A percentile compares a stretch with the other conserved stretches of the same genome.
Evolutionary conservation across 1,140 invertebrate species (phyloP).

Genomic region (Sycobia sp.): DNA sequence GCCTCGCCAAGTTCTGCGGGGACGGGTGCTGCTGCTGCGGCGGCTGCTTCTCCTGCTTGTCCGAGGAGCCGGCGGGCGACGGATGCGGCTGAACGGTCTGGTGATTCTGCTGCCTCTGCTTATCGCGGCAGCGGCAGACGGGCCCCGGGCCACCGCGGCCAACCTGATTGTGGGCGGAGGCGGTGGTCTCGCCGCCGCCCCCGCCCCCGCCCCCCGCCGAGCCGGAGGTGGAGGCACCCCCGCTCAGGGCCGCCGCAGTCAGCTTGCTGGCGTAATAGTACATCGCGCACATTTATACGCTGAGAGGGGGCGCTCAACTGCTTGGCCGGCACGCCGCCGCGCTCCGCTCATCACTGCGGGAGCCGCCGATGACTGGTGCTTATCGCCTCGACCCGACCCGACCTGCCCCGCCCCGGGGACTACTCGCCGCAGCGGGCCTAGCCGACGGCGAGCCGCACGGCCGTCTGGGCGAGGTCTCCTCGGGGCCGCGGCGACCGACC

Average conservation of each 20-base stretch:
- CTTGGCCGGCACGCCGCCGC: conserved; percentile 55
- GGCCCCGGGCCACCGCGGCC: conserved; percentile 32
- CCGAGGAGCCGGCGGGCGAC: too few species aligned
- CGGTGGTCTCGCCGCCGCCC: conserved; percentile 15
- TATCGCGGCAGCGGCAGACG: conserved; percentile 54
- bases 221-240: conserved; percentile 39
- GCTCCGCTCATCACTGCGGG: conserved; percentile 61
- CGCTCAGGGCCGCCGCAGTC: conserved; percentile 61
- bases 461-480: too few species aligned
- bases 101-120: conserved; percentile 42
- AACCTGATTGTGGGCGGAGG: too few species aligned
- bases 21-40: conserved; percentile 13
- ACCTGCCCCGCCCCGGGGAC: neutral
- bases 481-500: too few species aligned
- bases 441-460: too few species aligned
- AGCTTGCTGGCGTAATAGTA: conserved; percentile 63
- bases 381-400: neutral
- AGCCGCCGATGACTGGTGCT: conserved; percentile 51
- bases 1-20: conserved; percentile 4
- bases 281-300: conserved; percentile 62
- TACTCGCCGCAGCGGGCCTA: too few species aligned
- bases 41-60: conserved; percentile 40
- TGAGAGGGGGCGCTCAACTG: conserved; percentile 54
- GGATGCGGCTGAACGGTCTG: too few species aligned
- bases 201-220: conserved; percentile 34